Evolutionary conservation across 2,113 vertebrate genomes (phyloP).

Genomic region (Anhinga rufa): DNA sequence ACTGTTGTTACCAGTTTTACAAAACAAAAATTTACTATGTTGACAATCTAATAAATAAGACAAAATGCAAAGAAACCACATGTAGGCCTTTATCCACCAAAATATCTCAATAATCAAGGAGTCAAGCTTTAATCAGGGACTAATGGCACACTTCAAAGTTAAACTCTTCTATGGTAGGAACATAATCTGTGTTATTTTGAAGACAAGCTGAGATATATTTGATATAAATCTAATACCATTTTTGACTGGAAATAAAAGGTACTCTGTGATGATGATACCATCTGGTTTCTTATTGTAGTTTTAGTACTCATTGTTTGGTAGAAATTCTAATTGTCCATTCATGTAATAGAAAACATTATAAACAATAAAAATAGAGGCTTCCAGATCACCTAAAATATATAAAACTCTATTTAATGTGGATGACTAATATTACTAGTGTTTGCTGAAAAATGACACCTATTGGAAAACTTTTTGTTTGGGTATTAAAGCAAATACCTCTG

Average conservation of each 20-base stretch:
- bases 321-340: neutral
- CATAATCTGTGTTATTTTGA: neutral
- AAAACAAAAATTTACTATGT: neutral
- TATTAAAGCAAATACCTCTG: neutral
- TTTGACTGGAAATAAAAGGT: neutral
- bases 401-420: neutral
- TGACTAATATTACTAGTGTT: neutral
- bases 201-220: neutral
- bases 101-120: neutral
- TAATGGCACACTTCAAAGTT: neutral
- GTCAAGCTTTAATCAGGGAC: neutral
- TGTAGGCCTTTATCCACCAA: neutral
- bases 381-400: neutral
- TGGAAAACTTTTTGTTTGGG: neutral
- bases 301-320: neutral
- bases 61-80: neutral
- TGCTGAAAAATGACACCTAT: neutral
- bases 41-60: neutral
- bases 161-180: neutral
- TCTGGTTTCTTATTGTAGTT: neutral
- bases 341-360: neutral
- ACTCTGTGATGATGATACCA: neutral
- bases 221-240: neutral
- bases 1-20: neutral
- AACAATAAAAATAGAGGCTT: neutral